Base-by-base conservation (phyloP, 2,113 vertebrate species). In the Callorhinus ursinus region DNA sequence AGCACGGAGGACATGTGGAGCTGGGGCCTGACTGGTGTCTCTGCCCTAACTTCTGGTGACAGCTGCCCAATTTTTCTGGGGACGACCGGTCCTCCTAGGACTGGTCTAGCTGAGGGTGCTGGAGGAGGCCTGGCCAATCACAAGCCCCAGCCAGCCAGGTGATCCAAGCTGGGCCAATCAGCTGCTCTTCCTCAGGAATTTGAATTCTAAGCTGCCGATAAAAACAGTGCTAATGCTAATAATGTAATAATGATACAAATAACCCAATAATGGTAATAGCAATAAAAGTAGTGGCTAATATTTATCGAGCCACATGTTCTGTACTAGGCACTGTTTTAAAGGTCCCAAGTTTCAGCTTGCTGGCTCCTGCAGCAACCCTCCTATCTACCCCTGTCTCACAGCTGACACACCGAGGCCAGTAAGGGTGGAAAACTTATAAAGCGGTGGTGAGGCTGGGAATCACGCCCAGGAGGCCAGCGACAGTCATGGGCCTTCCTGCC, bases 181-280 rank as follows among this genome's bases (percentile, higher is more conserved):
- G 39, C 18, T 67, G 39, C 21, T 96, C 53, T 53, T 86, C 31
- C 12, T 95, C 28, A 90, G 39, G 39, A 92, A 95, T 95, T 31
- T 85, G 33, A 71, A 88, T 69, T 87, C 86, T 77, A 95, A 97
- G 31, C 22, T 89, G 57, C 55, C 24, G 9, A 97, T 57, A 80
- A 85, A 89, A 89, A 67, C 3, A 31, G 63, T 42, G 21, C 49
- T 24, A 72, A 74, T 24, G 10, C 19, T 42, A 69, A 57, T n/a
- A 80, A 46, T 18, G 28, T 77, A 77, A 10, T 49, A 16, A 76
- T 16, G 42, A 28, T 7, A 31, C 74, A 77, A 77, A 49, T 77
- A 49, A 76, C 42, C 15, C 31, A 77, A 49, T 77, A 49, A 77
- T 16, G 42, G 18, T 42, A 77, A 51, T 1, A 76, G 57, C 33